Base-by-base conservation (phyloP, 1,140 invertebrate genomes). In the Thaumatotibia leucotreta region DNA sequence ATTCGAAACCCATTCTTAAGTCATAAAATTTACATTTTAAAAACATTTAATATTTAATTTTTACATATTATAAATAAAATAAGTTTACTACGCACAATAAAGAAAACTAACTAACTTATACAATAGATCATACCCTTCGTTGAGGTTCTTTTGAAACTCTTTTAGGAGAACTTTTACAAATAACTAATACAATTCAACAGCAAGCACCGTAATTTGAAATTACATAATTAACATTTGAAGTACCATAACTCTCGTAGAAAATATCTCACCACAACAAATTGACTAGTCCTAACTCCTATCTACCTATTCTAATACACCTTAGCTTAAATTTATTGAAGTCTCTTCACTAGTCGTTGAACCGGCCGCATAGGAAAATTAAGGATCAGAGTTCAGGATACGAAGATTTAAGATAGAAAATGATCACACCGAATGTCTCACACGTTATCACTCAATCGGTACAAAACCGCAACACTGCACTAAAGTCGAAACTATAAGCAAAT, bases 261-360 rank as follows among this genome's bases (percentile, higher is more conserved):
- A 88, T 75, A 72, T 86, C 76, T 78, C 84, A 86, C 84, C 83
- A 88, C 80, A 87, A 88, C 84, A 84, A 90, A 91, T 91, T 91
- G 88, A 91, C 88, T 91, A 91, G 80, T 83, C 79, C 88, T 91
- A 91, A 86, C 68, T 80, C 74, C 84, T 91, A 89, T 79, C 86
- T 89, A 85, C 73, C 71, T 84, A 80, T 74, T 76, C 82, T 84
- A 83, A 29, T 83, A 86, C 75, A 69, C 27, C 70, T 76, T 76
- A 79, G 39, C 64, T 80, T 83, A 90, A 81, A 86, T 84, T 86
- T 83, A 86, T 81, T 82, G 80, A 80, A 88, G 88, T 91, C 88
- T 89, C 75, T 84, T 80, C 70, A 66, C 22, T 76, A 78, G 63
- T 79, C 66, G 62, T 83, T 75, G 82, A 90, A 89, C 85, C 88